phyloP scores from a whole-genome alignment of 2,113 vertebrate genomes.

The Candoia aspera region DNA sequence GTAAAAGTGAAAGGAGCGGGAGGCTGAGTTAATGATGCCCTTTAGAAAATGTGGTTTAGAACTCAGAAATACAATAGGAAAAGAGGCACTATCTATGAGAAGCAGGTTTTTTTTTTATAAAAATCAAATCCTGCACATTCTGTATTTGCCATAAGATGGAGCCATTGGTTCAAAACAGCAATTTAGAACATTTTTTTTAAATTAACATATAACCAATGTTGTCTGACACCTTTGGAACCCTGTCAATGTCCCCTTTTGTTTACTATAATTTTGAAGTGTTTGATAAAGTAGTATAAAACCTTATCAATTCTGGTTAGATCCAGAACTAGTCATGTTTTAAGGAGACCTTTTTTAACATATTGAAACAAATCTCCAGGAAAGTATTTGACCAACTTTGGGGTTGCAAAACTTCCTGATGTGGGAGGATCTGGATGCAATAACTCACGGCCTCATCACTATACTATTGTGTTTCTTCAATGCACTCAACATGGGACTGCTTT shows the following conservation, averaged over 20 bases:
- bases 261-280: neutral
- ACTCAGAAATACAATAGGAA: neutral
- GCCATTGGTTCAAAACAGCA: neutral
- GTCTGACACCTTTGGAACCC: neutral
- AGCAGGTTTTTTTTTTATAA: neutral
- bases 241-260: neutral
- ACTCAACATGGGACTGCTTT: neutral
- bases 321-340: neutral
- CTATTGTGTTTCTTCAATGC: neutral
- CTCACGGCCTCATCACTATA: neutral
- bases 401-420: neutral
- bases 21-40: neutral
- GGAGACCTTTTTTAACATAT: neutral
- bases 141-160: slow-evolving; percentile 9
- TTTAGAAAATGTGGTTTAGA: neutral
- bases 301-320: neutral
- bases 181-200: neutral
- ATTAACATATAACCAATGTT: neutral
- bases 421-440: neutral
- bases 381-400: neutral
- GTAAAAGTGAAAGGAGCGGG: neutral
- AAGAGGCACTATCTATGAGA: neutral
- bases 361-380: neutral
- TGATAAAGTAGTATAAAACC: neutral
- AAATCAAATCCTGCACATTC: neutral